Conservation (phyloP, 2,888 invertebrate genomes). For the Cephus pygmeus region DNA sequence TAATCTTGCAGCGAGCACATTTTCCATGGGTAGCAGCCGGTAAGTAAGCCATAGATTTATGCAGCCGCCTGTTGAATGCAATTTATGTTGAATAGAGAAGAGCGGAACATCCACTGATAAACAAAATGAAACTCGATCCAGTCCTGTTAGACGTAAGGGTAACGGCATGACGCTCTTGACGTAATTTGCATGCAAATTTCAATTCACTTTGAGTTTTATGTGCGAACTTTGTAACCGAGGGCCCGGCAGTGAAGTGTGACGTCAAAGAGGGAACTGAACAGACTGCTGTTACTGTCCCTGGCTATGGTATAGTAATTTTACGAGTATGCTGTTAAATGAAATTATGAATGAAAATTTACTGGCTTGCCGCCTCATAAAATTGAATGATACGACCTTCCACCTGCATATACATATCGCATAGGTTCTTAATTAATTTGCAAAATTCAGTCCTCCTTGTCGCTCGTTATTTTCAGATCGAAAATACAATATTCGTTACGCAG, state of each 20-base stretch:
- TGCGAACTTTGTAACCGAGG: constrained; percentile 1
- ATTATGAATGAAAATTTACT: constrained; percentile 8
- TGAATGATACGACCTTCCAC: neutral
- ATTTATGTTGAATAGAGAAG: constrained; percentile 4
- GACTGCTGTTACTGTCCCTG: neutral
- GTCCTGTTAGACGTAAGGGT: neutral
- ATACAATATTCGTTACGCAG: neutral
- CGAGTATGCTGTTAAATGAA: constrained; percentile 1
- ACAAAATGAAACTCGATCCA: constrained; percentile 5
- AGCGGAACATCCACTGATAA: neutral
- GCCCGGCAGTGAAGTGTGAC: neutral
- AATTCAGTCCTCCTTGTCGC: neutral
- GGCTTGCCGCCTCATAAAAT: neutral
- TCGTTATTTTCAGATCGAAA: neutral
- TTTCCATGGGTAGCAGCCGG: neutral
- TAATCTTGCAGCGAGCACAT: constrained; percentile 1
- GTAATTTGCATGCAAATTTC: constrained; percentile 10
- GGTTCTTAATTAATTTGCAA: neutral
- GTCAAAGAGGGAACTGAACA: neutral
- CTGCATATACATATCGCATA: neutral
- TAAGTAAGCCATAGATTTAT: constrained; percentile 7
- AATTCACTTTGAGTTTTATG: constrained; percentile 9
- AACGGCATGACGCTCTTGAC: neutral
- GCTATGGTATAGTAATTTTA: neutral
- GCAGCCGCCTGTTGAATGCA: constrained; percentile 14